These are phyloP conservation scores for Petrocephalus schoutedeni DNA, from an alignment of 2,797 vertebrate species.

Conservation along the genomic window DNA sequence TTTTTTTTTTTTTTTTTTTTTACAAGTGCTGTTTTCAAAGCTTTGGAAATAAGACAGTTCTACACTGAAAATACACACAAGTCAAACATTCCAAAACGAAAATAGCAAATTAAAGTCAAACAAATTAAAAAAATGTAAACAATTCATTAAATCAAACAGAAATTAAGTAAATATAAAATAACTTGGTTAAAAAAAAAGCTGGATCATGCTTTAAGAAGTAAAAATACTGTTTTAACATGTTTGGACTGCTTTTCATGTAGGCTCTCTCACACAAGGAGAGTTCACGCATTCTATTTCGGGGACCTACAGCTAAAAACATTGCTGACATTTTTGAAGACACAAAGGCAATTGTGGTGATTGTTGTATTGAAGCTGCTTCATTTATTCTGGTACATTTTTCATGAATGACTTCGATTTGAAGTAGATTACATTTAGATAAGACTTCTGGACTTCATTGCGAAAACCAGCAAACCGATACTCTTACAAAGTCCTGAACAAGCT, in stretches of 20 bases:
- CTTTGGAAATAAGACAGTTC: slow-evolving; percentile 20
- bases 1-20: slow-evolving; percentile 50
- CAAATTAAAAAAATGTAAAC: not conserved
- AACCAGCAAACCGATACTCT: slow-evolving; percentile 3
- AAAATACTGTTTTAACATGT: slow-evolving; percentile 1
- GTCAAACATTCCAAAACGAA: slow-evolving; percentile 12
- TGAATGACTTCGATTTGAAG: slow-evolving; percentile 24
- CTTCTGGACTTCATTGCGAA: slow-evolving; percentile 13
- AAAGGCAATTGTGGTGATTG: slow-evolving; percentile 42
- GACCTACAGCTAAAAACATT: slow-evolving; percentile 15
- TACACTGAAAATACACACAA: slow-evolving; percentile 13
- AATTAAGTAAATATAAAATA: not conserved
- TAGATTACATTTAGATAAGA: slow-evolving; percentile 14
- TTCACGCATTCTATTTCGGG: not conserved
- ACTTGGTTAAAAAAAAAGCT: slow-evolving; percentile 10
- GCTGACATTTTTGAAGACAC: slow-evolving; percentile 36
- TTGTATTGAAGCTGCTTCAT: slow-evolving; percentile 30
- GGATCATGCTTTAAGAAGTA: slow-evolving; percentile 1
- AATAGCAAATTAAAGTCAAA: not conserved
- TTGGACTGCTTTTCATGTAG: not conserved
- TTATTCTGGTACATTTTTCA: slow-evolving; percentile 27
- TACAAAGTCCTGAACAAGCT: not conserved
- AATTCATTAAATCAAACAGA: not conserved
- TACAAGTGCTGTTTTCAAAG: slow-evolving; percentile 68
- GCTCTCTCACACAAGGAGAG: slow-evolving; percentile 12